Evolutionary conservation across 2,888 invertebrate species (phyloP), one percentile per base, ranked within the genome.

Genomic region (Sinohyriopsis cumingii): DNA sequence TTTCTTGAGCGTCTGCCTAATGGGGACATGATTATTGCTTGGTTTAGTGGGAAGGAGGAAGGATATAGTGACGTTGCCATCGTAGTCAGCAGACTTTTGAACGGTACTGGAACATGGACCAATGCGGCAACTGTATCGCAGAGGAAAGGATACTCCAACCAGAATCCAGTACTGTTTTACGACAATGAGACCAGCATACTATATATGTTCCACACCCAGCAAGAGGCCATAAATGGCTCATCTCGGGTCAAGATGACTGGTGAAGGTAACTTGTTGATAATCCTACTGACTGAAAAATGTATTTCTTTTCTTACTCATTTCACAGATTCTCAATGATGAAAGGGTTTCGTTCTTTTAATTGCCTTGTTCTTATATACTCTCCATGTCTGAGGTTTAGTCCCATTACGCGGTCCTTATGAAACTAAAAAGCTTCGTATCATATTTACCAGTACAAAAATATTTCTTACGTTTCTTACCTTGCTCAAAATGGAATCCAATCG

Each of bases 121-220:
- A 59, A 71, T n/a, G 69, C 73, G 12, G 33, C 28, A 15, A 65
- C 68, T 20, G 73, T 75, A 18, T 73, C 71, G n/a, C 71, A 77
- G 55, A 63, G 77, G n/a, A 61, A 67, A 57, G 71, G 71, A 3
- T 77, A 73, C 59, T 75, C 71, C 22, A 73, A 75, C 54, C 77
- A 75, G 53, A 77, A 75, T 66, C 77, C 75, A n/a, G 75, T 75
- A 5, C 59, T 75, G 5, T 73, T 75, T 59, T 69, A 60, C 63
- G 66, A 77, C 57, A 67, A 59, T 63, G 57, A 63, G 18, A 69
- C 71, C n/a, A 60, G 55, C 18, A 56, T 55, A 3, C 45, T 69
- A 24, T 73, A 67, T 55, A 62, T 71, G 18, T 75, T 77, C 25
- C 71, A 75, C 59, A 65, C 59, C 33, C 72, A 74, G 56, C 73